Base-by-base conservation (phyloP, 2,797 vertebrate species). In the Sebastes minor region DNA sequence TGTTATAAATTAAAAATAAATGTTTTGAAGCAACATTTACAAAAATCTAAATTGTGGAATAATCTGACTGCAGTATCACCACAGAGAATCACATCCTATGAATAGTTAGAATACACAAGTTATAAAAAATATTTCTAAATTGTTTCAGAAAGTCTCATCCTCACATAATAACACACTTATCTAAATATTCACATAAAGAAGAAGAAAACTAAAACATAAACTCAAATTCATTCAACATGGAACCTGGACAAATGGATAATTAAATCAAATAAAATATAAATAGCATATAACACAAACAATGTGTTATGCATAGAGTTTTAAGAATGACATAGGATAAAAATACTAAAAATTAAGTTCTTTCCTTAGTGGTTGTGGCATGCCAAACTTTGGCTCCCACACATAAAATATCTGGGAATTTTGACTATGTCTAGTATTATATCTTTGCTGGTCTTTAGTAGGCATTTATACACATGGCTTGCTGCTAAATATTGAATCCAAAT, bases 21-120 rank as follows among this genome's bases (percentile, higher is more conserved):
- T 95, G 96, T 96, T 96, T 95, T 96, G 56, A 96, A 95, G 93
- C 95, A 95, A 89, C 88, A 92, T 87, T 91, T 85, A 76, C 73
- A 71, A 65, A 57, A 76, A 77, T 38, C 35, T 57, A 5, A 63
- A 76, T 28, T 25, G 38, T 81, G 59, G 5, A 32, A 35, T 65
- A 25, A 35, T 75, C 4, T 78, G 23, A 76, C n/a, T 60, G 30
- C 30, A 33, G 32, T 14, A 2, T 63, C 23, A 28, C 27, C 27
- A 28, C 27, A 28, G 27, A 28, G 27, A 28, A 28, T 28, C 27
- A 11, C 12, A 55, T 67, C 52, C 13, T 25, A 32, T 14, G 38
- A 42, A 42, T 0, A 52, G 20, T 52, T n/a, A n/a, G 1, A 38
- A 68, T 25, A 27, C 22, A 55, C 1, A 14, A 55, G 0, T 61